These are phyloP conservation scores for Ceratotherium simum DNA, from an alignment of 2,113 vertebrate genomes.

Conservation along the genomic window DNA sequence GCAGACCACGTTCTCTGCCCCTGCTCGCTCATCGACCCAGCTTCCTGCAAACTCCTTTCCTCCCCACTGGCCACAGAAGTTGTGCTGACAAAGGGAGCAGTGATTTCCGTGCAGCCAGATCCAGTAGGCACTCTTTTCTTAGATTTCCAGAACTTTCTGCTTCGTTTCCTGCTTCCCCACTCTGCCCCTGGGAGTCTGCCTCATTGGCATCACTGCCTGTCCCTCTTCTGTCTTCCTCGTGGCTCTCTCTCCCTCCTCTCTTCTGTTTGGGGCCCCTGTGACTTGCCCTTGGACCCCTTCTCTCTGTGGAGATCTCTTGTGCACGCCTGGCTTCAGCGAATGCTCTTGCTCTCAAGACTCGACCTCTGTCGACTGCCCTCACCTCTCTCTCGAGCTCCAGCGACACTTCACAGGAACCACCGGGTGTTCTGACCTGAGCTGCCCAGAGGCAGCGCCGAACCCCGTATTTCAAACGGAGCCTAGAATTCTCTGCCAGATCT, in stretches of 20 bases:
- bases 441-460: background rate
- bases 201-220: too few species aligned
- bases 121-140: background rate
- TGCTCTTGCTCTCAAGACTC: background rate
- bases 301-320: rapidly evolving
- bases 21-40: background rate
- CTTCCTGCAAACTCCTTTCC: rapidly evolving
- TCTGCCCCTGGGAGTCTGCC: background rate
- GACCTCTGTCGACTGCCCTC: too few species aligned
- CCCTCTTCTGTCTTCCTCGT: too few species aligned
- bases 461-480: rapidly evolving
- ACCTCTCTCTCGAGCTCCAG: too few species aligned
- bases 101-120: background rate
- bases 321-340: rapidly evolving
- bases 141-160: background rate
- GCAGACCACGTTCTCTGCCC: background rate
- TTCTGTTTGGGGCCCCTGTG: background rate
- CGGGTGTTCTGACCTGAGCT: background rate
- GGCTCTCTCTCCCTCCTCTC: background rate
- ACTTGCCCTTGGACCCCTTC: background rate
- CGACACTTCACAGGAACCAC: background rate
- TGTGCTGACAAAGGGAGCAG: too few species aligned
- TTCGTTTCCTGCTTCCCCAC: rapidly evolving
- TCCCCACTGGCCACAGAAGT: rapidly evolving
- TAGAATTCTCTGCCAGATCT: background rate